Base-by-base conservation (phyloP, 1,140 invertebrate species). In the Hyles vespertilio region DNA sequence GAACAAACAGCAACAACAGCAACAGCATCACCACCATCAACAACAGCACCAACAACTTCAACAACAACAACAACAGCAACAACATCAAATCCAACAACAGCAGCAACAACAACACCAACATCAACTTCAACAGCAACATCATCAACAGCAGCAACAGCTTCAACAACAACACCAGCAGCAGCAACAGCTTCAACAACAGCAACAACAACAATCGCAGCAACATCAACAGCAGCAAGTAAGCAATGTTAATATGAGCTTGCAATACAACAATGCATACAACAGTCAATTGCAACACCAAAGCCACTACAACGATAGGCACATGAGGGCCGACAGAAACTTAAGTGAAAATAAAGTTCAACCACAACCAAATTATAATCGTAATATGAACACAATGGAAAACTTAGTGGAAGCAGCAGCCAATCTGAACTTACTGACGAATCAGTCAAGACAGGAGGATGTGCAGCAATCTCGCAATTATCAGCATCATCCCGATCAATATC, bases 1-100 rank as follows among this genome's bases (percentile, higher is more conserved):
- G 58, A 85, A 89, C 57, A 90, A 89, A 65, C 81, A 81, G 46
- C 82, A 89, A 9, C 78, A 81, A 36, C 78, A 79, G 54, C 72
- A 70, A 34, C 65, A 72, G 1, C 70, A 74, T 43, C 67, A 63
- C 33, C 61, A 62, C 5, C 63, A 70, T 49, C 70, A 40, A 2
- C 36, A 40, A 48, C 72, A 74, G 47, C 70, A 73, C 11, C 65
- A 75, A 2, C 69, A 77, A 33, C 70, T 70, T 10, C 70, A 79
- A n/a, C 36, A 40, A 0, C 36, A 40, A 40, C 36, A 72, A 22
- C 63, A 64, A 34, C 61, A 77, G 12, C 36, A 40, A 40, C 36
- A 40, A 40, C 72, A 46, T 47, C 73, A 72, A 56, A 60, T 70
- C 6, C 70, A 72, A 22, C 63, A 64, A 45, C 61, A 77, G 22